phyloP scores from a whole-genome alignment of 2,113 vertebrate genomes.

The Chelonoidis abingdonii region DNA sequence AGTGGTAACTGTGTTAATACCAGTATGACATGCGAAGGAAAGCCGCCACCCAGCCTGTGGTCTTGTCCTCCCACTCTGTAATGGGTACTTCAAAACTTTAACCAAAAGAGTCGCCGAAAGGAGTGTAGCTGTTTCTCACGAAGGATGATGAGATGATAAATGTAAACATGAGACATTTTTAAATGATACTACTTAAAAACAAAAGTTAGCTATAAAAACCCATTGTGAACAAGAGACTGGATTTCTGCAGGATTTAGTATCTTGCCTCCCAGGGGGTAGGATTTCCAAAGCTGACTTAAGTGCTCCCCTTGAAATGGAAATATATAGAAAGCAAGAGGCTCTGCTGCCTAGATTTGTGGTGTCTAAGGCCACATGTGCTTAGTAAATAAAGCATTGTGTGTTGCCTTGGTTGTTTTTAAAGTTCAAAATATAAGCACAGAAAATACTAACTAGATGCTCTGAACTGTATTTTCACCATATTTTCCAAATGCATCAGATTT shows the following conservation, averaged over 20 bases:
- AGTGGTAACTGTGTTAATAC: not conserved
- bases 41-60: not conserved
- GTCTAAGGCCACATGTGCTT: not conserved
- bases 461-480: not conserved
- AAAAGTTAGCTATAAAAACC: not conserved
- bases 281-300: not conserved
- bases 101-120: not conserved
- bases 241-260: not conserved
- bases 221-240: not conserved
- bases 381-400: not conserved
- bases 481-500: not conserved
- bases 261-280: not conserved
- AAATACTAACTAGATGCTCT: not conserved
- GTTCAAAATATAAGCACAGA: not conserved
- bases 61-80: not conserved
- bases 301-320: not conserved
- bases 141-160: not conserved
- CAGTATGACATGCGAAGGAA: not conserved
- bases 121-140: not conserved
- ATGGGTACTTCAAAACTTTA: not conserved
- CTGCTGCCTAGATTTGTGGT: not conserved
- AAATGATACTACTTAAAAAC: not conserved
- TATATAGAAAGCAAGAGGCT: not conserved
- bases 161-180: not conserved
- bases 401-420: not conserved